These are phyloP conservation scores for Lethocerus indicus DNA, from an alignment of 1,140 invertebrate species.

Conservation along the genomic window DNA sequence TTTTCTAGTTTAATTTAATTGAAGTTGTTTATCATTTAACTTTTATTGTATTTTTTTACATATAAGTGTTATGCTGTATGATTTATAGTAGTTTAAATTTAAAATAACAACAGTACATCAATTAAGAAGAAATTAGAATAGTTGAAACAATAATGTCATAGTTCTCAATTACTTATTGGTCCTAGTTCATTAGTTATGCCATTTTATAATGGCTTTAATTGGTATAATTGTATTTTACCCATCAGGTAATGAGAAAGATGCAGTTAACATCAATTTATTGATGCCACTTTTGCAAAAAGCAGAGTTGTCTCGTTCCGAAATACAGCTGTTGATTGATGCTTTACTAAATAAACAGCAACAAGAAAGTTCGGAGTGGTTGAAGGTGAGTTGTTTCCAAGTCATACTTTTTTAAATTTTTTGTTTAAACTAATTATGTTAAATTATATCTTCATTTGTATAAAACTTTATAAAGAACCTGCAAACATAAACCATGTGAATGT, in stretches of 20 bases:
- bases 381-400: conserved; percentile 31
- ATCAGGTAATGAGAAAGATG: conserved; percentile 39
- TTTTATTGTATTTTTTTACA: too few relatives aligned
- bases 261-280: conserved; percentile 45
- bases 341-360: conserved; percentile 68
- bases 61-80: not conserved
- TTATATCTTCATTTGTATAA: too few relatives aligned
- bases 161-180: not conserved
- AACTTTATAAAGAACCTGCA: too few relatives aligned
- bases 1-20: too few relatives aligned
- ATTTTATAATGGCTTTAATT: not conserved
- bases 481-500: too few relatives aligned
- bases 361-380: conserved; percentile 67
- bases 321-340: conserved; percentile 74
- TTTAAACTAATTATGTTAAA: too few relatives aligned
- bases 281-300: conserved; percentile 57
- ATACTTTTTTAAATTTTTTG: not conserved
- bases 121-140: not conserved
- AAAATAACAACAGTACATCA: not conserved
- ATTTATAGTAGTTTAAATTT: not conserved
- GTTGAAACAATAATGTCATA: not conserved
- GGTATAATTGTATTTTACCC: conserved; percentile 17
- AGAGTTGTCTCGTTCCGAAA: conserved; percentile 63
- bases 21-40: too few relatives aligned
- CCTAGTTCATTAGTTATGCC: not conserved